phyloP scores from a whole-genome alignment of 1,140 invertebrate species.

The Drosophila repleta region DNA sequence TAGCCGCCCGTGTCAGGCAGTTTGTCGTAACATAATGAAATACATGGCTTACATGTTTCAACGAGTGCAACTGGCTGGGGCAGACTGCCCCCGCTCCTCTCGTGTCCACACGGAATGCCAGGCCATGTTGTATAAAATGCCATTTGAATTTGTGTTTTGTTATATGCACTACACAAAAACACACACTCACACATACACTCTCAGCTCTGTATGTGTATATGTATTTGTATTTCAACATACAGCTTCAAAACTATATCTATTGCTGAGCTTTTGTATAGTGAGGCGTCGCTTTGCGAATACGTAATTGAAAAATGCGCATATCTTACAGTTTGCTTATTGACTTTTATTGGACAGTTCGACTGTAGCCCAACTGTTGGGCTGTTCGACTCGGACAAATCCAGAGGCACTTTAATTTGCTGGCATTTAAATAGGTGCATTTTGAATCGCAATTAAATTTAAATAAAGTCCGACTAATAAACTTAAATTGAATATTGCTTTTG shows the following conservation, averaged over 20 bases:
- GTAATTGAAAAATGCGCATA: slow-evolving; percentile 80
- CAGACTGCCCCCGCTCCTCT: neutral
- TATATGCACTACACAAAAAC: slow-evolving; percentile 18
- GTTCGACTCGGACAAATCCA: neutral
- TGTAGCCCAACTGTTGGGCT: slow-evolving; percentile 7
- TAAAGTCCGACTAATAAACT: too few species aligned
- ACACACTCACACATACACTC: neutral
- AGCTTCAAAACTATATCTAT: neutral
- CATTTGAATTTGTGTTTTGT: slow-evolving; percentile 77
- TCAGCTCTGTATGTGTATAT: neutral
- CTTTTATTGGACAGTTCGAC: slow-evolving; percentile 72
- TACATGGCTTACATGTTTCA: slow-evolving; percentile 75
- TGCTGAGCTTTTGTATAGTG: slow-evolving; percentile 40
- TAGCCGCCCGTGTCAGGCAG: slow-evolving; percentile 76
- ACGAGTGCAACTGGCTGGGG: slow-evolving; percentile 22
- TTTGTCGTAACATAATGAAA: slow-evolving; percentile 80
- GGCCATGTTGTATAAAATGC: slow-evolving; percentile 59
- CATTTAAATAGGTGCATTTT: slow-evolving; percentile 13
- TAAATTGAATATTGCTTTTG: too few species aligned
- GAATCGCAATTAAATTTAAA: slow-evolving; percentile 5
- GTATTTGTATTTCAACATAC: neutral
- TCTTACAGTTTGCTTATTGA: slow-evolving; percentile 73
- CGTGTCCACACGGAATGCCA: slow-evolving; percentile 17
- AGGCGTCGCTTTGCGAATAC: slow-evolving; percentile 65
- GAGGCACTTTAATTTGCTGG: slow-evolving; percentile 14